Evolutionary conservation across 2,113 vertebrate genomes (phyloP).

Genomic region (Rattus rattus): DNA sequence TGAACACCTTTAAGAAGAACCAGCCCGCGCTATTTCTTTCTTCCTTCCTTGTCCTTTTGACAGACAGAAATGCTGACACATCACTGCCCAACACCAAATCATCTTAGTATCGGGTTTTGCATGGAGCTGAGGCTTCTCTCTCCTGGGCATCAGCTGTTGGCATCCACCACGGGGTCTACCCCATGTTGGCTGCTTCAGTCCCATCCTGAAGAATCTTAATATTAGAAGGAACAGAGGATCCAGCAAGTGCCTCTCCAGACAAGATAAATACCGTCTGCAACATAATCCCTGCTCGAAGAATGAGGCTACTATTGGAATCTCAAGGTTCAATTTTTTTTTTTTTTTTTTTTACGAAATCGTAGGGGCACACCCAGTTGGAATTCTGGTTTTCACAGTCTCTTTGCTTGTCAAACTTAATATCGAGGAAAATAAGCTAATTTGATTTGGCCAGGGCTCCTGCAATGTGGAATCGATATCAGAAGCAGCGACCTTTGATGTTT

Average conservation of each 20-base stretch:
- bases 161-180: conserved; percentile 76
- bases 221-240: conserved; percentile 76
- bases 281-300: conserved; percentile 81
- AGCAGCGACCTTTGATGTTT: conserved; percentile 87
- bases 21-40: conserved; percentile 37
- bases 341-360: conserved; percentile 67
- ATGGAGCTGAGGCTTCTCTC: conserved; percentile 48
- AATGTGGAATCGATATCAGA: conserved; percentile 85
- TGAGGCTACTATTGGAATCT: conserved; percentile 85
- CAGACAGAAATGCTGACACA: conserved; percentile 63
- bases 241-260: conserved; percentile 84
- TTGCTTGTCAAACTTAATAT: conserved; percentile 91
- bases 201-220: conserved; percentile 78
- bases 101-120: conserved; percentile 76
- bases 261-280: conserved; percentile 87
- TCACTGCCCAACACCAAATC: not conserved
- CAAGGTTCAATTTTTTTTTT: conserved; percentile 62
- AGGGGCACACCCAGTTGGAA: conserved; percentile 87
- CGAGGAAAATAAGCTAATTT: conserved; percentile 90
- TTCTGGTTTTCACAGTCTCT: conserved; percentile 89
- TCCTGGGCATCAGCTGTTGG: conserved; percentile 60
- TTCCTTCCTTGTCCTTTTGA: conserved; percentile 45
- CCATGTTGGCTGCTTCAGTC: conserved; percentile 70
- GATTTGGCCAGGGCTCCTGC: conserved; percentile 87
- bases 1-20: conserved; percentile 33